Percentiles rank a stretch among this genome's conserved stretches.
Evolutionary conservation across 2,113 vertebrate genomes (phyloP).

Genomic region (Ancistrus triradiatus): DNA sequence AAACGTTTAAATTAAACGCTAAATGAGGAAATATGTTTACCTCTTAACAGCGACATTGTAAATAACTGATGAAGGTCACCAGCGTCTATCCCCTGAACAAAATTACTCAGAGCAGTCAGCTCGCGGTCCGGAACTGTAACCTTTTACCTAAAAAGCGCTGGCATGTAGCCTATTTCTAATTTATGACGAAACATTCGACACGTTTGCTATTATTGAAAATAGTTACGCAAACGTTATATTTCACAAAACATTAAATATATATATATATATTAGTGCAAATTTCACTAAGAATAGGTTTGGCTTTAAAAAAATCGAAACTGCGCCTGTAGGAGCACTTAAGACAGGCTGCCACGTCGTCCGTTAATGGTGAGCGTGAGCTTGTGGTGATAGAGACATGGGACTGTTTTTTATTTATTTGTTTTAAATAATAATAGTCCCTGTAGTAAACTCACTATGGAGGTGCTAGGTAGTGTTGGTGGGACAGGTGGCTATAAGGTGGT

Average conservation of each 20-base stretch:
- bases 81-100: background rate
- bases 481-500: too few species aligned
- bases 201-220: background rate
- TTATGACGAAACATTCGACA: constrained; percentile 29
- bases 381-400: too few species aligned
- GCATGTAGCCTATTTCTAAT: background rate
- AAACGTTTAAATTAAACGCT: background rate
- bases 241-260: background rate
- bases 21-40: constrained; percentile 49
- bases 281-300: background rate
- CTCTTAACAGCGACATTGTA: constrained; percentile 71
- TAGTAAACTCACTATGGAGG: too few species aligned
- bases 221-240: background rate
- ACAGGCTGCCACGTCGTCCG: too few species aligned
- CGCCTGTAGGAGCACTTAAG: background rate
- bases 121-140: constrained; percentile 15
- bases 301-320: constrained; percentile 13
- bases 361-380: too few species aligned
- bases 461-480: too few species aligned
- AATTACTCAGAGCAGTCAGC: too few species aligned
- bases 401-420: too few species aligned
- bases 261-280: background rate
- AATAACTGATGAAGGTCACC: constrained; percentile 7
- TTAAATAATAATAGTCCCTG: too few species aligned
- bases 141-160: constrained; percentile 56